Evolutionary conservation across 2,113 vertebrate species (phyloP), one percentile per base, ranked within the genome.

Genomic region (Ictidomys tridecemlineatus): DNA sequence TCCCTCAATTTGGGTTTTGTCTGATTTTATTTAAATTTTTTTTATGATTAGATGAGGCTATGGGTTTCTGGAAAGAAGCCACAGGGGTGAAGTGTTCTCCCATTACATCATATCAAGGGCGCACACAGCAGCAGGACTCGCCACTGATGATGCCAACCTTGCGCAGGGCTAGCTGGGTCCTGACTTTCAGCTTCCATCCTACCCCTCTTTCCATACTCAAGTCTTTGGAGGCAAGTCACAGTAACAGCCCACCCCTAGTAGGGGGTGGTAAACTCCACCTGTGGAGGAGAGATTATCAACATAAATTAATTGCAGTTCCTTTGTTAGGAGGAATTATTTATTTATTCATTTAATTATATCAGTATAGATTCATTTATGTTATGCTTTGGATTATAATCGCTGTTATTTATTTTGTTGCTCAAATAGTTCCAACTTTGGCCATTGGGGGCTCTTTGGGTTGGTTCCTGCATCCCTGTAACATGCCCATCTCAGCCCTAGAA

Each of bases 211-310:
- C 78, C 32, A 73, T 42, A 74, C n/a, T 85, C 11, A 7, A 30
- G 39, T 87, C 53, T 95, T 92, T 85, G 85, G 80, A 70, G 89
- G 67, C 34, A 80, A 45, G 76, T 72, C 53, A 39, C 18, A 70
- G 0, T 42, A 45, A 18, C 8, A 32, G 53, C 32, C 34, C 24
- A 14, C 3, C n/a, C 0, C 72, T 30, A 22, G 20, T 48, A 11
- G 45, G 20, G 16, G 32, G 58, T 22, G 5, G 32, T 65, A 48
- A 89, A 48, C 37, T 83, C 63, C 8, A 70, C 3, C 39, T 42
- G 67, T 22, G 70, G 61, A 95, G 20, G 12, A 16, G 76, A 28
- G 26, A 39, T 26, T 63, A 28, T 32, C 39, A 48, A 32, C 11
- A 7, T 45, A 28, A 79, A 61, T 89, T 83, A 80, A 32, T 51